Conservation (phyloP, 2,888 invertebrate species). For the Pammene fasciana region DNA sequence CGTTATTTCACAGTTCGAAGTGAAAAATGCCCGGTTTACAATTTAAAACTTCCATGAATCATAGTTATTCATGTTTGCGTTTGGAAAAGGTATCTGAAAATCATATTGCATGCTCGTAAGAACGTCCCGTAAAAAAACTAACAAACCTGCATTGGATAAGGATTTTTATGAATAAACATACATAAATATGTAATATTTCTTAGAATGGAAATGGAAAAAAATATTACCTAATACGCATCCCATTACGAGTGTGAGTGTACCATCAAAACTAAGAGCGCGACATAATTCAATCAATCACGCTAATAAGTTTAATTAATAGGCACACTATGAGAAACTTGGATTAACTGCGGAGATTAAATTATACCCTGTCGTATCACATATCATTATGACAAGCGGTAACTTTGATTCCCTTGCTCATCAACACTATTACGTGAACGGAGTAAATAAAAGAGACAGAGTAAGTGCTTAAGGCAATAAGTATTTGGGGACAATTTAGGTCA, state of each 20-base stretch:
- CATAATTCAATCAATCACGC: conserved; percentile 10
- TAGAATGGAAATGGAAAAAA: too few relatives aligned
- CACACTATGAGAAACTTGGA: conserved; percentile 14
- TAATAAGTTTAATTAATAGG: conserved; percentile 18
- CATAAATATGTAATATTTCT: too few relatives aligned
- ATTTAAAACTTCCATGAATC: conserved; percentile 15
- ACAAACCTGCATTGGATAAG: too few relatives aligned
- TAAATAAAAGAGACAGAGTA: not conserved
- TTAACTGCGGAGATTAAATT: conserved; percentile 21
- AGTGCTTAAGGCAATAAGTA: not conserved
- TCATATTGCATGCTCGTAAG: too few relatives aligned
- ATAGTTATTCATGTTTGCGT: conserved; percentile 1
- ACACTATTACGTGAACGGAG: not conserved
- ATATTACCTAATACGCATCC: too few relatives aligned
- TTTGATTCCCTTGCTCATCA: conserved; percentile 19
- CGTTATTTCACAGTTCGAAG: conserved; percentile 4
- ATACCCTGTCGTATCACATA: not conserved
- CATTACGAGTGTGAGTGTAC: too few relatives aligned
- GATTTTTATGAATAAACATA: too few relatives aligned
- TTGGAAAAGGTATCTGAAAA: not conserved
- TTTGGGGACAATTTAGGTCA: too few relatives aligned
- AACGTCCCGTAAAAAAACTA: too few relatives aligned
- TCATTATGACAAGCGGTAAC: conserved; percentile 12
- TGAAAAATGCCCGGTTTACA: conserved; percentile 12
- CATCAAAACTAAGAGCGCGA: not conserved